These are phyloP conservation scores for Cyanoliseus patagonus DNA, from an alignment of 2,113 vertebrate genomes.

Conservation along the genomic window DNA sequence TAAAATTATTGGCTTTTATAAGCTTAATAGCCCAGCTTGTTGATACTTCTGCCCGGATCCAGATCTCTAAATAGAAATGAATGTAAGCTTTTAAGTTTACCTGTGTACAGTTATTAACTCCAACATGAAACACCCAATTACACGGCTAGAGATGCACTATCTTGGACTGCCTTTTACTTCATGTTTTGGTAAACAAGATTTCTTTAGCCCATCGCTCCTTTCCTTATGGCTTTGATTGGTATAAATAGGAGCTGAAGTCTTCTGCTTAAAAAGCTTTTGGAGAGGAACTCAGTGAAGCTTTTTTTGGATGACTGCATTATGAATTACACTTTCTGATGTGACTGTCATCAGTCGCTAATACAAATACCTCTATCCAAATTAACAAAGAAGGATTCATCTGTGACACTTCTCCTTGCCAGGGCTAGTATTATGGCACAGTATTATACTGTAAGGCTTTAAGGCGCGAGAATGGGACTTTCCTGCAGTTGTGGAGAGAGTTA, in stretches of 20 bases:
- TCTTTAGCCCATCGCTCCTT: background rate
- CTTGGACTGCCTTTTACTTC: background rate
- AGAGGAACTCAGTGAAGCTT: background rate
- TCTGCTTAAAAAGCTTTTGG: background rate
- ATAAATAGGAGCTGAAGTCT: background rate
- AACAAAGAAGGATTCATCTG: background rate
- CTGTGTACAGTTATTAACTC: background rate
- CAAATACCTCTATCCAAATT: background rate
- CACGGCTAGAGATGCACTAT: fast-evolving
- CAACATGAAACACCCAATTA: fast-evolving
- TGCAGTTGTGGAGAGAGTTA: background rate
- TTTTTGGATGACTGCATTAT: background rate
- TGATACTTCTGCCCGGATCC: background rate
- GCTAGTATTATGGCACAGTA: background rate
- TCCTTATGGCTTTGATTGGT: background rate
- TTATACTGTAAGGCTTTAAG: background rate
- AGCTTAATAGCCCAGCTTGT: background rate
- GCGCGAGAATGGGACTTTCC: background rate
- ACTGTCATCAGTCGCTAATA: background rate
- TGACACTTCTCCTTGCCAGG: background rate
- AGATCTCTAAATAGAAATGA: background rate
- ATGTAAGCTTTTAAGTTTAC: background rate
- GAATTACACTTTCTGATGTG: background rate
- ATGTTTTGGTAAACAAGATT: background rate
- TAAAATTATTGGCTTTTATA: background rate